phyloP scores from a whole-genome alignment of 2,113 vertebrate species.

The Gnathonemus longibarbis region DNA sequence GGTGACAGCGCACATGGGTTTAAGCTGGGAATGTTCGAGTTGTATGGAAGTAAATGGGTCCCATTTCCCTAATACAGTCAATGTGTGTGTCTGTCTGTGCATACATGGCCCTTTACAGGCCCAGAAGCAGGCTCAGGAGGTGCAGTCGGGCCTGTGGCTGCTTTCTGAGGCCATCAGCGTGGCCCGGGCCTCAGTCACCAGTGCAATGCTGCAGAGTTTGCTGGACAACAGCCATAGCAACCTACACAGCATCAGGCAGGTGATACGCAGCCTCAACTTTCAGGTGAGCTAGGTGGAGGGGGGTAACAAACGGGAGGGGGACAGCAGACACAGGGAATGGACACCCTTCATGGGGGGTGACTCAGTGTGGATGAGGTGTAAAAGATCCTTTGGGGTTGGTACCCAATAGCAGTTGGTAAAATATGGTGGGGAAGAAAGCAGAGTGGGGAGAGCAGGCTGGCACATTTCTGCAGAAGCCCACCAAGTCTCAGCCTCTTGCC shows the following conservation, averaged over 20 bases:
- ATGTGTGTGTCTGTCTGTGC: background rate
- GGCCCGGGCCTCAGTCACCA: conserved; percentile 49
- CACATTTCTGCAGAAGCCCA: background rate
- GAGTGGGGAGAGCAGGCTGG: background rate
- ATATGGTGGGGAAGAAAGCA: background rate
- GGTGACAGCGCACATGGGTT: background rate
- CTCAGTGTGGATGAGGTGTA: background rate
- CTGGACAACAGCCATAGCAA: conserved; percentile 59
- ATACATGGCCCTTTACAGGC: conserved; percentile 35
- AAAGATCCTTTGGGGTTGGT: background rate
- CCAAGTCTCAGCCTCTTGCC: background rate
- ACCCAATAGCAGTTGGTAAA: background rate
- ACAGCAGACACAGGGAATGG: background rate
- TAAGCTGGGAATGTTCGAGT: background rate
- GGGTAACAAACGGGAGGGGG: background rate
- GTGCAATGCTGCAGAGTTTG: conserved; percentile 50
- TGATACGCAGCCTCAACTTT: conserved; percentile 62
- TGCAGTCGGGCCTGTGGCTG: conserved; percentile 62
- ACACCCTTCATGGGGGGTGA: background rate
- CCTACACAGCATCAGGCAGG: conserved; percentile 55
- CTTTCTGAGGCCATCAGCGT: conserved; percentile 51
- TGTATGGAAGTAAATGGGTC: background rate
- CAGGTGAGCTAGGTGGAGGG: conserved; percentile 40
- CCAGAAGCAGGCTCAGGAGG: conserved; percentile 54
- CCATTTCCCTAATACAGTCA: background rate